A percentile compares a stretch with the other conserved stretches of the same genome.
These are phyloP conservation scores for Erynnis tages DNA, from an alignment of 2,888 invertebrate species.

Conservation along the genomic window DNA sequence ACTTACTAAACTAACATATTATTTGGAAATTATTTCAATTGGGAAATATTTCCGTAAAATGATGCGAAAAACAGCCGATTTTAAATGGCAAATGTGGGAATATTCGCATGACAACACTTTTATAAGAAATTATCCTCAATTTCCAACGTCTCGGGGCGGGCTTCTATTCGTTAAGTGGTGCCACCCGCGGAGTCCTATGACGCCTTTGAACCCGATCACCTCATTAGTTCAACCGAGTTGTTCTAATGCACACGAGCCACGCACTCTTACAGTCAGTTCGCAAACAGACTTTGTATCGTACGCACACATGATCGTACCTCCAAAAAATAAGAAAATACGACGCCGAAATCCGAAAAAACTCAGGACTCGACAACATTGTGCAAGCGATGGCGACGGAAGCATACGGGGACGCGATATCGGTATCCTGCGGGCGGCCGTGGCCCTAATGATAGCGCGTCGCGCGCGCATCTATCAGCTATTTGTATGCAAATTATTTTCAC, in stretches of 20 bases:
- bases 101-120: neutral
- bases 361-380: conserved; percentile 49
- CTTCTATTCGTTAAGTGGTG: conserved; percentile 53
- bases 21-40: too few relatives aligned
- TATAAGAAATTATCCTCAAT: conserved; percentile 19
- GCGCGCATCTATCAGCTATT: conserved; percentile 63
- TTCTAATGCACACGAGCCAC: conserved; percentile 60
- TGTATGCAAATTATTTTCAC: conserved; percentile 65
- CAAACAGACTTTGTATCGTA: conserved; percentile 62
- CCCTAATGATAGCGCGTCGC: conserved; percentile 63
- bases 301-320: conserved; percentile 47
- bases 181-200: conserved; percentile 61
- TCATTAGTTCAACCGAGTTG: conserved; percentile 73
- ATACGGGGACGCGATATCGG: conserved; percentile 66
- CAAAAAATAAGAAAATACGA: conserved; percentile 36
- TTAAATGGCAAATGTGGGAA: neutral
- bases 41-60: too few relatives aligned
- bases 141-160: conserved; percentile 32
- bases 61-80: neutral
- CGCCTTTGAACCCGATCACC: conserved; percentile 76
- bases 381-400: conserved; percentile 70
- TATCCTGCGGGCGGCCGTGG: conserved; percentile 79
- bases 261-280: conserved; percentile 62
- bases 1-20: too few relatives aligned
- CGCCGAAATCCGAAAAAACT: conserved; percentile 43